These are phyloP conservation scores for Vireo griseus DNA, from an alignment of 2,797 vertebrate genomes.

Conservation along the genomic window DNA sequence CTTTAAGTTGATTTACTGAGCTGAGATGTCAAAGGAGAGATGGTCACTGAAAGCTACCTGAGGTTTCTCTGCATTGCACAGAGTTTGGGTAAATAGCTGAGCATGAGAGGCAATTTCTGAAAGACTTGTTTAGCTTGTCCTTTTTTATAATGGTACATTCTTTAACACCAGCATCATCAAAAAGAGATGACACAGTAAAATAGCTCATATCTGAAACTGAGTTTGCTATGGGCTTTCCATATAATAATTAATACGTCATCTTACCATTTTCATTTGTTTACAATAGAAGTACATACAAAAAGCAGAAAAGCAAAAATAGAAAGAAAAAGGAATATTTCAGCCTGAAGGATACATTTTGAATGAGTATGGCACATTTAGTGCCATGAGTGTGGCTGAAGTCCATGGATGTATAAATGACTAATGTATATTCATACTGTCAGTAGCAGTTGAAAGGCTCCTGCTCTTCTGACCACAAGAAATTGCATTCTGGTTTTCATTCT, in stretches of 20 bases:
- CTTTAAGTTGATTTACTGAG: conserved; percentile 27
- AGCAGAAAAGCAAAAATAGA: background rate
- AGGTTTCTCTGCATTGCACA: background rate
- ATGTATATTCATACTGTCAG: conserved; percentile 36
- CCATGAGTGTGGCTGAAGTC: background rate
- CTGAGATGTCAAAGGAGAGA: background rate
- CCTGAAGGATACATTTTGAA: conserved; percentile 7
- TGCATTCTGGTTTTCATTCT: conserved; percentile 9
- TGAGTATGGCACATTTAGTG: background rate
- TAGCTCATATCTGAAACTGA: background rate
- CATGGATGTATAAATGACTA: background rate
- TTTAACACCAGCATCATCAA: background rate
- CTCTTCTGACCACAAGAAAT: conserved; percentile 9
- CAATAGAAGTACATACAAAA: background rate
- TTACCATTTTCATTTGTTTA: background rate
- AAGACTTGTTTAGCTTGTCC: background rate
- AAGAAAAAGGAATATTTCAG: background rate
- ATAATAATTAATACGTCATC: background rate
- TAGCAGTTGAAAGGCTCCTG: conserved; percentile 1
- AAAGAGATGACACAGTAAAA: background rate
- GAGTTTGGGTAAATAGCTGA: background rate
- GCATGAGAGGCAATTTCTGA: background rate
- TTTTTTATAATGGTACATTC: background rate
- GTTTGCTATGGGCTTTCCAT: background rate
- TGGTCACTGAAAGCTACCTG: background rate